Evolutionary conservation across 2,797 vertebrate species (phyloP).

Genomic region (Centroberyx gerrardi): DNA sequence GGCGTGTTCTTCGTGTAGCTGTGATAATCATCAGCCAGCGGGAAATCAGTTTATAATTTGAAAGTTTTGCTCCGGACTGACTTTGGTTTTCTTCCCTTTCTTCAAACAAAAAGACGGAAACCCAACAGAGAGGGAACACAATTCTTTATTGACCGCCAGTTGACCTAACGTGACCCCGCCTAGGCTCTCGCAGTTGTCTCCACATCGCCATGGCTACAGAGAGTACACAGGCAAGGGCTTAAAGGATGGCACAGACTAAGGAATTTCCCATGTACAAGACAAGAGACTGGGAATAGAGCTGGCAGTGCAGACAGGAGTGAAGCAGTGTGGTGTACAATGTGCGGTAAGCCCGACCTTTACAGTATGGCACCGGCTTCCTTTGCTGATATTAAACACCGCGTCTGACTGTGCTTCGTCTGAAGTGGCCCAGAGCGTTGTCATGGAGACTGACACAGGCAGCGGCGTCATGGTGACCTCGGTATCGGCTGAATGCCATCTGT

Average conservation of each 20-base stretch:
- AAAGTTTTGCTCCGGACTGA: neutral
- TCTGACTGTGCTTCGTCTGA: slow-evolving; percentile 34
- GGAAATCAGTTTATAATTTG: neutral
- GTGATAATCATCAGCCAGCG: slow-evolving; percentile 8
- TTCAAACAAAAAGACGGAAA: neutral
- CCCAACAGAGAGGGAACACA: neutral
- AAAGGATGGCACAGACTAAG: slow-evolving; percentile 32
- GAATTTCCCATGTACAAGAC: slow-evolving; percentile 45
- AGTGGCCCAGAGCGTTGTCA: slow-evolving; percentile 57
- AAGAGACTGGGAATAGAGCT: slow-evolving; percentile 1
- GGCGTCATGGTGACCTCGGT: slow-evolving; percentile 50
- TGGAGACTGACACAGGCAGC: slow-evolving; percentile 51
- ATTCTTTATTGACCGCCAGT: neutral
- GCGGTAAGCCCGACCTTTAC: neutral
- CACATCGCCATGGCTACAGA: slow-evolving; percentile 19
- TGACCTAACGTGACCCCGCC: slow-evolving; percentile 15
- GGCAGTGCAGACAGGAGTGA: neutral
- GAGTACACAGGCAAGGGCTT: neutral
- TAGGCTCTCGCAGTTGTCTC: slow-evolving; percentile 1
- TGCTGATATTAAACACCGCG: slow-evolving; percentile 2
- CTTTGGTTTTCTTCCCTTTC: neutral
- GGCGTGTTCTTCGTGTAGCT: slow-evolving; percentile 13
- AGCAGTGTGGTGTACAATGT: neutral
- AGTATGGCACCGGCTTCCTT: neutral
- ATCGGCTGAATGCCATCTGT: slow-evolving; percentile 44